A percentile compares a stretch with the other conserved stretches of the same genome.
Evolutionary conservation across 2,113 vertebrate species (phyloP).

Genomic region (Nyctibius bracteatus): DNA sequence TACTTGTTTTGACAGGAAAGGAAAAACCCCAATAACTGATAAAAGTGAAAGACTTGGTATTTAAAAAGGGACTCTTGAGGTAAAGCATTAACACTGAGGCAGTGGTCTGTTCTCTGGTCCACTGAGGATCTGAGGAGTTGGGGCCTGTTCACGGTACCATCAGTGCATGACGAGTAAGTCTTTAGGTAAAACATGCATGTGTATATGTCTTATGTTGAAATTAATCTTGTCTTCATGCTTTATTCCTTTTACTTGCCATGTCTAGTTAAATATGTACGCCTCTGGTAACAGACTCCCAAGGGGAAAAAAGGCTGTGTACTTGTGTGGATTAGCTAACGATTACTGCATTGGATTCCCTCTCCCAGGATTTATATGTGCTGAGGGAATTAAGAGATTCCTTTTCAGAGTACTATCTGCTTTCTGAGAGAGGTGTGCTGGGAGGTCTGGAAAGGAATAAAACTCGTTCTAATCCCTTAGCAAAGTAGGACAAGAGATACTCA

Average conservation of each 20-base stretch:
- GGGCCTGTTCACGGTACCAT: background rate
- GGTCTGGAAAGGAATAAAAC: background rate
- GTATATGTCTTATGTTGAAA: background rate
- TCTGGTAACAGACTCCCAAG: background rate
- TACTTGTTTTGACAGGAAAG: background rate
- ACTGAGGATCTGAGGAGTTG: background rate
- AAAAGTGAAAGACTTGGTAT: background rate
- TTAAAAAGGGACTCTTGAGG: background rate
- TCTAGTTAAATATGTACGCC: background rate
- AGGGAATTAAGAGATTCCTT: background rate
- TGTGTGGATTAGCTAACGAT: background rate
- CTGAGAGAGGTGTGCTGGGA: background rate
- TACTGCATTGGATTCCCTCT: background rate
- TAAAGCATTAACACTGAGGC: background rate
- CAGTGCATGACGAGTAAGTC: background rate
- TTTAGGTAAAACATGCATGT: background rate
- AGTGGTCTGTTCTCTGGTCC: background rate
- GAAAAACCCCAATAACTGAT: background rate
- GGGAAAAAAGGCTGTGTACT: background rate
- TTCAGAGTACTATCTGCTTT: background rate
- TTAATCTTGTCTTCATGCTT: background rate
- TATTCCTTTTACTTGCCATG: background rate
- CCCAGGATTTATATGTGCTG: background rate
- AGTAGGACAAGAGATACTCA: background rate
- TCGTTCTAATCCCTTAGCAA: background rate